These are phyloP conservation scores for Anniella stebbinsi DNA, from an alignment of 2,797 vertebrate genomes.

Conservation along the genomic window DNA sequence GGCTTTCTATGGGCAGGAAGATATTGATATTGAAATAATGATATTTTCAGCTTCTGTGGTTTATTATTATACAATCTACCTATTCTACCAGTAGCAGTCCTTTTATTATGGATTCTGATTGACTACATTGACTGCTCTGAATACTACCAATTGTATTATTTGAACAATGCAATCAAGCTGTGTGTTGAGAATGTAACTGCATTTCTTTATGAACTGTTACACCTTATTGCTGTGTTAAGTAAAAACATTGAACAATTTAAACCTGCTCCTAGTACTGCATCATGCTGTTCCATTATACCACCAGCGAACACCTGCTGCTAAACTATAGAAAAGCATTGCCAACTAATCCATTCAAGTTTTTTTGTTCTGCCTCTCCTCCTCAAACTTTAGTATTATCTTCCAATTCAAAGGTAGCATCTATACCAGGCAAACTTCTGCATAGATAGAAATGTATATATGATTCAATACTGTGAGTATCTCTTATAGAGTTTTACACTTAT, in stretches of 20 bases:
- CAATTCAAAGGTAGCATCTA: constrained; percentile 14
- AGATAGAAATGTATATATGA: constrained; percentile 24
- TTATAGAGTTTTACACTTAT: constrained; percentile 30
- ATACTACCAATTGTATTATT: constrained; percentile 63
- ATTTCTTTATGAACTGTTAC: constrained; percentile 51
- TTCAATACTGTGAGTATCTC: not conserved
- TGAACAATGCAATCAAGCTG: constrained; percentile 62
- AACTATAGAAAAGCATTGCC: constrained; percentile 47
- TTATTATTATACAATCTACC: constrained; percentile 41
- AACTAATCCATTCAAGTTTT: constrained; percentile 17
- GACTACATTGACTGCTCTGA: constrained; percentile 43
- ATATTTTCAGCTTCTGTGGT: constrained; percentile 43
- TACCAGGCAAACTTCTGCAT: constrained; percentile 8
- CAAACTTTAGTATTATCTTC: constrained; percentile 6
- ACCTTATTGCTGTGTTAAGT: constrained; percentile 39
- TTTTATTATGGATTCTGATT: constrained; percentile 61
- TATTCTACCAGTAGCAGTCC: constrained; percentile 27
- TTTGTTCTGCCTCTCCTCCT: not conserved
- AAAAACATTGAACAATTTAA: constrained; percentile 50
- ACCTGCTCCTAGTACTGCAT: constrained; percentile 28
- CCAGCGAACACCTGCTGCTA: constrained; percentile 29
- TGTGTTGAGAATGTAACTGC: constrained; percentile 51
- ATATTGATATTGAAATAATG: constrained; percentile 31
- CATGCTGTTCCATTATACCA: constrained; percentile 40
- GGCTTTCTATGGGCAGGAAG: not conserved